phyloP scores from a whole-genome alignment of 2,113 vertebrate species.

The Coregonus clupeaformis region DNA sequence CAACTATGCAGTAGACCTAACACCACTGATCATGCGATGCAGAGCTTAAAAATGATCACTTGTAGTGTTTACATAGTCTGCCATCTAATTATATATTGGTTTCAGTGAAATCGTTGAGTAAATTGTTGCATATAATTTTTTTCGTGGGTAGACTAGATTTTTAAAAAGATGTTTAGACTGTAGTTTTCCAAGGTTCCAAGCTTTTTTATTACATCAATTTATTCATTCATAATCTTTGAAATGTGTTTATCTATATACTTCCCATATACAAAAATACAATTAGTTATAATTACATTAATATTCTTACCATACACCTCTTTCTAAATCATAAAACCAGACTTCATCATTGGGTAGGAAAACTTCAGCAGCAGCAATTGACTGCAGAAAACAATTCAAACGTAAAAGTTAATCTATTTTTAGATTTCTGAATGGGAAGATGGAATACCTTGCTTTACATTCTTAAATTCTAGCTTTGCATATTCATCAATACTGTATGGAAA shows the following conservation, averaged over 20 bases:
- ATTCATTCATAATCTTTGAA: too few species aligned
- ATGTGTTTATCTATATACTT: not conserved
- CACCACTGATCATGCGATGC: not conserved
- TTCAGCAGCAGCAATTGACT: conserved; percentile 91
- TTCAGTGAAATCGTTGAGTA: not conserved
- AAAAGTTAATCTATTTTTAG: not conserved
- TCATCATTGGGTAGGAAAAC: conserved; percentile 90
- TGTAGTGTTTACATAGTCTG: too few species aligned
- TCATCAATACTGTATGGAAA: too few species aligned
- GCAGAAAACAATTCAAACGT: conserved; percentile 32
- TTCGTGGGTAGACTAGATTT: not conserved
- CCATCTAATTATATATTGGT: not conserved
- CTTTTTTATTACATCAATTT: too few species aligned
- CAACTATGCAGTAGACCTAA: not conserved
- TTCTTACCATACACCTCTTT: conserved; percentile 85
- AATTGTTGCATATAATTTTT: not conserved
- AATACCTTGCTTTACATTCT: not conserved
- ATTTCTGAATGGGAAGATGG: not conserved
- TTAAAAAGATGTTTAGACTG: not conserved
- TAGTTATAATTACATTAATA: not conserved
- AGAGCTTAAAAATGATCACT: not conserved
- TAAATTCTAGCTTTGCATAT: too few species aligned
- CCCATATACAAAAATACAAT: not conserved
- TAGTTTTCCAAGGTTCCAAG: too few species aligned
- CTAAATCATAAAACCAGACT: conserved; percentile 91